Conservation (phyloP, 2,113 vertebrate species). For the Scartelaos histophorus region DNA sequence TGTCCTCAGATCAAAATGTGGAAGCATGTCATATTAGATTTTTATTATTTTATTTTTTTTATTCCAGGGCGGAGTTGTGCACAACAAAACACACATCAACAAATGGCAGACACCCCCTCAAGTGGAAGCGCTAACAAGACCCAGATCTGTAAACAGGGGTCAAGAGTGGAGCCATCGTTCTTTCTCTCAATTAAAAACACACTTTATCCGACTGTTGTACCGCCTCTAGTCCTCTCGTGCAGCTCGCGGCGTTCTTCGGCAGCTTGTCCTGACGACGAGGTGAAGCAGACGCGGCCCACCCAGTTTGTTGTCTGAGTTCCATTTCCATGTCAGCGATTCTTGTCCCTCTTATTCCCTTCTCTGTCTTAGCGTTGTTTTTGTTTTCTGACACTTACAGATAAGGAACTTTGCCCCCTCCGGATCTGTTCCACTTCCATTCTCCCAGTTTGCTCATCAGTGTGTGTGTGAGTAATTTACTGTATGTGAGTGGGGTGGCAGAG, state of each 20-base stretch:
- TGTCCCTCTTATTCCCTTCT: slow-evolving; percentile 25
- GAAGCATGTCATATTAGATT: background rate
- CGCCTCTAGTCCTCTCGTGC: slow-evolving; percentile 33
- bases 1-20: too few relatives aligned
- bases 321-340: slow-evolving; percentile 40
- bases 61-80: background rate
- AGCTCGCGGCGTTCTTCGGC: slow-evolving; percentile 23
- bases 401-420: slow-evolving; percentile 48
- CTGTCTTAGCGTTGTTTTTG: slow-evolving; percentile 50
- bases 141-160: slow-evolving; percentile 28
- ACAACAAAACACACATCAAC: slow-evolving; percentile 6
- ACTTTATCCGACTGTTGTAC: slow-evolving; percentile 39
- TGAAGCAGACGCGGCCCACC: slow-evolving; percentile 41
- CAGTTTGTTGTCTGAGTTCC: slow-evolving; percentile 34
- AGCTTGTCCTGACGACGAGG: slow-evolving; percentile 28
- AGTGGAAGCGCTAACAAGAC: slow-evolving; percentile 33
- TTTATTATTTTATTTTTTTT: background rate
- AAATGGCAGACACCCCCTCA: slow-evolving; percentile 31
- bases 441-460: slow-evolving; percentile 38
- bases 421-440: slow-evolving; percentile 53
- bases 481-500: background rate
- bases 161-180: slow-evolving; percentile 32
- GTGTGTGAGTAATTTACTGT: background rate
- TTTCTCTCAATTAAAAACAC: slow-evolving; percentile 43
- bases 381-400: slow-evolving; percentile 45